Evolutionary conservation across 2,113 vertebrate genomes (phyloP).

Genomic region (Murina feae): DNA sequence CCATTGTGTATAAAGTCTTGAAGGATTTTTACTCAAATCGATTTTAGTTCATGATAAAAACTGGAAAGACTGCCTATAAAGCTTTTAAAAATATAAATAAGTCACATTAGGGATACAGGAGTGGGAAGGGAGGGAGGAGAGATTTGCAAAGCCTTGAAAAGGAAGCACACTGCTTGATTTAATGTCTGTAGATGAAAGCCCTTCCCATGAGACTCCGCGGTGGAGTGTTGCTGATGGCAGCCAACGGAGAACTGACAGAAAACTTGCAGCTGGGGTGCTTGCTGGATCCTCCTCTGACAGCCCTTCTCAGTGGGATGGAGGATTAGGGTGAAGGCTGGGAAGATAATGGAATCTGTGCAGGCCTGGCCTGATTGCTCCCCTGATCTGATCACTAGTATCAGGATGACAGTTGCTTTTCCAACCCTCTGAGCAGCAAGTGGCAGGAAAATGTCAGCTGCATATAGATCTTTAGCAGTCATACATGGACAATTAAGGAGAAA

Average conservation of each 20-base stretch:
- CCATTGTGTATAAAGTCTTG: background rate
- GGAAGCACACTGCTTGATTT: constrained; percentile 63
- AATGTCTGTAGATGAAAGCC: constrained; percentile 76
- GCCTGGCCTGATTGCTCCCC: constrained; percentile 63
- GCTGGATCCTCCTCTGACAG: constrained; percentile 47
- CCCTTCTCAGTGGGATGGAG: constrained; percentile 66
- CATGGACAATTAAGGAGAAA: constrained; percentile 78
- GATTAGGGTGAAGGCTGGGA: constrained; percentile 75
- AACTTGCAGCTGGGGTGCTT: constrained; percentile 75
- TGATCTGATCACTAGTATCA: constrained; percentile 71
- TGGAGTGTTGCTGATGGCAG: constrained; percentile 68
- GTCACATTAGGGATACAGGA: background rate
- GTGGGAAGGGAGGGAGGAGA: background rate
- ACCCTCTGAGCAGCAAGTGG: constrained; percentile 64
- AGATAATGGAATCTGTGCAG: constrained; percentile 78
- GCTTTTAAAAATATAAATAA: constrained; percentile 61
- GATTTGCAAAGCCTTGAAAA: constrained; percentile 23
- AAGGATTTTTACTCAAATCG: constrained; percentile 45
- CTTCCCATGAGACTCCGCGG: constrained; percentile 65
- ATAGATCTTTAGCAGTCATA: constrained; percentile 59
- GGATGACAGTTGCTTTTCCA: constrained; percentile 75
- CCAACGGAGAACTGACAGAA: constrained; percentile 68
- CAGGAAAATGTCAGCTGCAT: constrained; percentile 64
- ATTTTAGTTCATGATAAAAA: constrained; percentile 55
- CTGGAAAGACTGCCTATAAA: constrained; percentile 25